A percentile compares a stretch with the other conserved stretches of the same genome.
Conservation (phyloP, 2,113 vertebrate species). For the Tenrec ecaudatus region DNA sequence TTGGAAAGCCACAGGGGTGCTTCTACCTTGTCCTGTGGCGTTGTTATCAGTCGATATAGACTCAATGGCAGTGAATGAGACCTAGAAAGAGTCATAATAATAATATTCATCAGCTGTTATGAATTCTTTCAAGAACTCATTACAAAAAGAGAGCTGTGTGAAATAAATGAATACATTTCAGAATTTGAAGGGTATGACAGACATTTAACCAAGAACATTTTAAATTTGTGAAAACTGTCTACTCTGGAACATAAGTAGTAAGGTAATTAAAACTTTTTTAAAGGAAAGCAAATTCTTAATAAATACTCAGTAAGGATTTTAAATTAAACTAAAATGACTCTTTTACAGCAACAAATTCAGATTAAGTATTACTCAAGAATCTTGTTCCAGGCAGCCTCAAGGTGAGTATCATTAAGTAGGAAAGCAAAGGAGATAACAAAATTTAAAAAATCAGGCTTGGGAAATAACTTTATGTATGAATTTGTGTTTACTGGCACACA, state of each 20-base stretch:
- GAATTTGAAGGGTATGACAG: not conserved
- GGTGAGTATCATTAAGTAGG: constrained; percentile 37
- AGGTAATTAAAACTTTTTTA: too few relatives aligned
- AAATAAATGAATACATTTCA: not conserved
- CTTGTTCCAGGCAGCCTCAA: constrained; percentile 13
- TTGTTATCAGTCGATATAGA: too few relatives aligned
- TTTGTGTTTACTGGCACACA: constrained; percentile 60
- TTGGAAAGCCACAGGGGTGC: too few relatives aligned
- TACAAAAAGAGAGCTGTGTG: not conserved
- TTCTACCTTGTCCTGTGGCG: too few relatives aligned
- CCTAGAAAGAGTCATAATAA: not conserved
- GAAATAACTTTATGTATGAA: constrained; percentile 56
- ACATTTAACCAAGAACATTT: not conserved
- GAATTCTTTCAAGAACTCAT: not conserved
- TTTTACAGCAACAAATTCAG: constrained; percentile 8
- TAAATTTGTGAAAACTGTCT: not conserved
- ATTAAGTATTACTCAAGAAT: constrained; percentile 40
- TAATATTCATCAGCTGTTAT: not conserved
- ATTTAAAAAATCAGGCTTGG: constrained; percentile 33
- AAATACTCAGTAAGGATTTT: not conserved
- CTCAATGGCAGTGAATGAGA: not conserved
- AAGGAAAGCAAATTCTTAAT: not conserved
- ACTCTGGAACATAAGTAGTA: not conserved
- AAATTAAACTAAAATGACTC: constrained; percentile 46
- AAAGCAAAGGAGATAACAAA: constrained; percentile 27